phyloP scores from a whole-genome alignment of 1,140 invertebrate genomes.

The Nasonia giraulti region DNA sequence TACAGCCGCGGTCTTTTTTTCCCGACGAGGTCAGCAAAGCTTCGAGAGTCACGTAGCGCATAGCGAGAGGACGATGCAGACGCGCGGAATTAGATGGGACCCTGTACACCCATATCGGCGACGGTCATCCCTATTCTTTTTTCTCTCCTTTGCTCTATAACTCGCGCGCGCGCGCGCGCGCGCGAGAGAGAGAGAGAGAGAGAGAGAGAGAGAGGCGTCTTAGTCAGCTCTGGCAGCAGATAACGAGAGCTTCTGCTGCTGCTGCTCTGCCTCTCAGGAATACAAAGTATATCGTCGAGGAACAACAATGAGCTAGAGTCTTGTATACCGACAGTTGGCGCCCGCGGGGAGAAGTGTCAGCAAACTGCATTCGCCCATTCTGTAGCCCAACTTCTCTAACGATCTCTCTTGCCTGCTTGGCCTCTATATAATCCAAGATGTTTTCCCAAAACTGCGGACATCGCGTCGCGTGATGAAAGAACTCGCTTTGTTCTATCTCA shows the following conservation, averaged over 20 bases:
- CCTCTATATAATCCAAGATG: not conserved
- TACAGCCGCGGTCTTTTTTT: not conserved
- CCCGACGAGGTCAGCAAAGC: not conserved
- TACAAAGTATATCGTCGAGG: slow-evolving; percentile 34
- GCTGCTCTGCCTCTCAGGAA: not conserved
- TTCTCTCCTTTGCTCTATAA: not conserved
- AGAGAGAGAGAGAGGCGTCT: not conserved
- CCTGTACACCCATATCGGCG: not conserved
- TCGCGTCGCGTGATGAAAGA: not conserved
- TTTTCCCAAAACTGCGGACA: not conserved
- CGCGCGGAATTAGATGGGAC: not conserved
- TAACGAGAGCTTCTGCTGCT: slow-evolving; percentile 16
- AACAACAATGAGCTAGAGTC: slow-evolving; percentile 29
- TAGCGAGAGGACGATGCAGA: not conserved
- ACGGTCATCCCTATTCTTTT: not conserved
- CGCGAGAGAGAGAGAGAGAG: too few species aligned
- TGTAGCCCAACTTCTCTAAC: slow-evolving; percentile 16
- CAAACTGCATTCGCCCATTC: slow-evolving; percentile 24
- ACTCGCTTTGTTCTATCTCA: not conserved
- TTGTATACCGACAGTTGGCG: not conserved
- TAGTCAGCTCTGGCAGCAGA: slow-evolving; percentile 44
- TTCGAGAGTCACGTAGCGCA: not conserved
- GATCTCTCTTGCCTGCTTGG: not conserved
- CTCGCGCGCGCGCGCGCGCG: not conserved
- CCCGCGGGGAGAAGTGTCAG: slow-evolving; percentile 4